Evolutionary conservation across 2,113 vertebrate genomes (phyloP).

Genomic region (Phrynosoma blainvillii): DNA sequence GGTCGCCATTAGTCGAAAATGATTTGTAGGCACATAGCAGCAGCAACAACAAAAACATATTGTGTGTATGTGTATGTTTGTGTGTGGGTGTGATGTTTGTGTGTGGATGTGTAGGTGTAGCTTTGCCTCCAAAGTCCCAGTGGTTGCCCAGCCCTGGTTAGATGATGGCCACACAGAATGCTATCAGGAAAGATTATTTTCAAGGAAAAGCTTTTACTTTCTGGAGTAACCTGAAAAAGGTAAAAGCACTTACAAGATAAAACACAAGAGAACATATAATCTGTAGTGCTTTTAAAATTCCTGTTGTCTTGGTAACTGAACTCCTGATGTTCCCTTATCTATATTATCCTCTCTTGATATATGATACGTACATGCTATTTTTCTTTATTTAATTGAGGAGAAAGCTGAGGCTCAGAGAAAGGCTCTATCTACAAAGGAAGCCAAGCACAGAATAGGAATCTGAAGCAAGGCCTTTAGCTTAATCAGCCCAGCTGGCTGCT

Average conservation of each 20-base stretch:
- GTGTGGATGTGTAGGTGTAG: no score
- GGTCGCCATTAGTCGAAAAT: no score
- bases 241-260: conserved; percentile 44
- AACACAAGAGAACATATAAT: conserved; percentile 35
- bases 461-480: neutral
- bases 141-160: no score
- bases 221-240: conserved; percentile 45
- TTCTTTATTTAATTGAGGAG: conserved; percentile 22
- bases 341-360: neutral
- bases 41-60: no score
- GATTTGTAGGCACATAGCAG: no score
- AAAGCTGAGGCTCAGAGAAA: neutral
- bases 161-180: conserved; percentile 26
- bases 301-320: conserved; percentile 24
- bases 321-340: neutral
- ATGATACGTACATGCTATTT: neutral
- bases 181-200: conserved; percentile 48
- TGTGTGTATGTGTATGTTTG: no score
- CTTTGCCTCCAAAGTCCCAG: no score
- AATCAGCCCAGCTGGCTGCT: neutral
- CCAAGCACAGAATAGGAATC: neutral
- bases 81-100: no score
- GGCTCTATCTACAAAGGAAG: neutral
- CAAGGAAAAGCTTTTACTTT: conserved; percentile 31
- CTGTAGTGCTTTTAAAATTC: neutral